Evolutionary conservation across 23 tunicate genomes (phyloP).

Genomic region (Phallusia fumigata): DNA sequence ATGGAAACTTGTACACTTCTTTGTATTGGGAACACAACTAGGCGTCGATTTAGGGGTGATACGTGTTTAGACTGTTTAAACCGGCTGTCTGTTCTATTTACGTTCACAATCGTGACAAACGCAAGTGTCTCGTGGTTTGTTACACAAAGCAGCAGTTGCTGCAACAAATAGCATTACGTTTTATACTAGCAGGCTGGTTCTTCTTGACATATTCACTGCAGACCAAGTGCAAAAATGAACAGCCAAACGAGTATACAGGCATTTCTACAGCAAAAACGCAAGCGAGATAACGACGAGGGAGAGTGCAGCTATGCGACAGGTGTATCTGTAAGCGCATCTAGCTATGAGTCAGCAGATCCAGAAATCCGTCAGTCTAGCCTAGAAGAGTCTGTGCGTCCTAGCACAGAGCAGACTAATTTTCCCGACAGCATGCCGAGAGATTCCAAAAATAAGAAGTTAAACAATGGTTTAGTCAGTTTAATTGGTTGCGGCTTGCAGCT

Average conservation of each 20-base stretch:
- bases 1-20: too few relatives aligned
- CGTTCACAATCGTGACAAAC: too few relatives aligned
- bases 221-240: neutral
- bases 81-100: too few relatives aligned
- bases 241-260: neutral
- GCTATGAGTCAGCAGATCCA: conserved; percentile 2
- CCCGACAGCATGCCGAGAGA: conserved; percentile 9
- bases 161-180: too few relatives aligned
- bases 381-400: neutral
- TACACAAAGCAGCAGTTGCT: too few relatives aligned
- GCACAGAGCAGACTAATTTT: conserved; percentile 5
- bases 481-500: conserved; percentile 1
- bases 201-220: neutral
- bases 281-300: neutral
- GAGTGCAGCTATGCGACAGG: neutral
- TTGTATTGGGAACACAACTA: too few relatives aligned
- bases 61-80: too few relatives aligned
- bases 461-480: neutral
- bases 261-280: neutral
- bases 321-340: neutral
- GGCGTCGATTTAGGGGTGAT: too few relatives aligned
- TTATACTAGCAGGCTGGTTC: too few relatives aligned
- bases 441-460: neutral
- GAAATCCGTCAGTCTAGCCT: neutral
- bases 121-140: too few relatives aligned